Percentiles rank a stretch among this genome's conserved stretches.
phyloP scores from a whole-genome alignment of 2,888 invertebrate species.

The Scelioninae gen. 1 region DNA sequence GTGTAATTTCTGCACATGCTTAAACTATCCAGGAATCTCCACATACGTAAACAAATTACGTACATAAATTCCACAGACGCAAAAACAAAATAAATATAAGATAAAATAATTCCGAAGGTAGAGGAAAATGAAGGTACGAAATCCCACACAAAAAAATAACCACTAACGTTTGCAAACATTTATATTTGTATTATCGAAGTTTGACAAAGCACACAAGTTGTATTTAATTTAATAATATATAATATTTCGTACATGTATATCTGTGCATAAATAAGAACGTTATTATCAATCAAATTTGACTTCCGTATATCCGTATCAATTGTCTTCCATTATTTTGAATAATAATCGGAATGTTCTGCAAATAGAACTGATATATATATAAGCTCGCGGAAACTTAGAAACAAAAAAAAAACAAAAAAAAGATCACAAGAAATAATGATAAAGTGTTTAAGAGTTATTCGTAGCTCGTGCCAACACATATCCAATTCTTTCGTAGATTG shows the following conservation, averaged over 20 bases:
- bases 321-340: constrained; percentile 33
- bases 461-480: constrained; percentile 26
- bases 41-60: too few relatives aligned
- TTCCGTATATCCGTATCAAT: constrained; percentile 28
- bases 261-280: constrained; percentile 74
- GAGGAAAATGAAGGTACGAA: too few relatives aligned
- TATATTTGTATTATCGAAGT: constrained; percentile 75
- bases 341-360: constrained; percentile 51
- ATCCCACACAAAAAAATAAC: too few relatives aligned
- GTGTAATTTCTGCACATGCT: too few relatives aligned
- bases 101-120: too few relatives aligned
- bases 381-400: not conserved
- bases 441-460: constrained; percentile 28
- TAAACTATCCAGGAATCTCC: too few relatives aligned
- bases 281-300: constrained; percentile 70
- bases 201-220: constrained; percentile 78
- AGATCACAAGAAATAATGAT: constrained; percentile 52
- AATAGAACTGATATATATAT: constrained; percentile 27
- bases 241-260: constrained; percentile 64
- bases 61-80: too few relatives aligned
- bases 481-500: constrained; percentile 46
- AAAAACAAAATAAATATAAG: too few relatives aligned
- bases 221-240: constrained; percentile 50
- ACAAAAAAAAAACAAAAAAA: too few relatives aligned
- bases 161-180: constrained; percentile 78